Evolutionary conservation across 2,113 vertebrate species (phyloP).

Genomic region (Haplotaxodon microlepis): DNA sequence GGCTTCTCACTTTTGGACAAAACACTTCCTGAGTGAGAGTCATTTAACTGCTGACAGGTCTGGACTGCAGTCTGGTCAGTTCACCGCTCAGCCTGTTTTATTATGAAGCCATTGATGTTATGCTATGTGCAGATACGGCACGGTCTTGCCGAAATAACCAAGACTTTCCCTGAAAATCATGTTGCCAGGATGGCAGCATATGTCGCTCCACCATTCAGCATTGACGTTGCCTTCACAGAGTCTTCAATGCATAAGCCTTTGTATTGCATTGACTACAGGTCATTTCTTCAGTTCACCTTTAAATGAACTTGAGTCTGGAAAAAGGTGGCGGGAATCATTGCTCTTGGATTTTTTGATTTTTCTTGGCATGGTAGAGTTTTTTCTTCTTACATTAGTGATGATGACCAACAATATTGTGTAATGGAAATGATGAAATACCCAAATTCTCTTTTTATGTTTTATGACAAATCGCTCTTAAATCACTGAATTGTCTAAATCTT

Average conservation of each 20-base stretch:
- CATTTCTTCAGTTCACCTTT: neutral
- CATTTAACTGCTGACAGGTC: neutral
- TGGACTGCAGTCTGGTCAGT: neutral
- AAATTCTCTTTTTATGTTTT: neutral
- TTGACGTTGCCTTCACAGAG: neutral
- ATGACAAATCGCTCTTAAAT: neutral
- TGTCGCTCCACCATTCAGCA: neutral
- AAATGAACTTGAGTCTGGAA: neutral
- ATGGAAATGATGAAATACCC: neutral
- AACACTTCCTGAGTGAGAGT: neutral
- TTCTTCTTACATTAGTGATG: neutral
- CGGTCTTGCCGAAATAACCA: rapidly evolving
- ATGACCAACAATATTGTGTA: neutral
- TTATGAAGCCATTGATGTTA: neutral
- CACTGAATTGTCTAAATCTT: neutral
- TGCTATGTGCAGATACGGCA: neutral
- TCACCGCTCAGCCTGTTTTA: neutral
- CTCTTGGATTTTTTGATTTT: neutral
- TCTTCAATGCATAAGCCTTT: neutral
- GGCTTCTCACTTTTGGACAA: neutral
- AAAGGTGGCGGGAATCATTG: neutral
- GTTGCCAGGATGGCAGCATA: neutral
- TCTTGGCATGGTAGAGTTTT: neutral
- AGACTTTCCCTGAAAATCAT: neutral
- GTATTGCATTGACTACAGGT: neutral